Conservation (phyloP, 2,888 invertebrate species). For the Cremastinae sp. region DNA sequence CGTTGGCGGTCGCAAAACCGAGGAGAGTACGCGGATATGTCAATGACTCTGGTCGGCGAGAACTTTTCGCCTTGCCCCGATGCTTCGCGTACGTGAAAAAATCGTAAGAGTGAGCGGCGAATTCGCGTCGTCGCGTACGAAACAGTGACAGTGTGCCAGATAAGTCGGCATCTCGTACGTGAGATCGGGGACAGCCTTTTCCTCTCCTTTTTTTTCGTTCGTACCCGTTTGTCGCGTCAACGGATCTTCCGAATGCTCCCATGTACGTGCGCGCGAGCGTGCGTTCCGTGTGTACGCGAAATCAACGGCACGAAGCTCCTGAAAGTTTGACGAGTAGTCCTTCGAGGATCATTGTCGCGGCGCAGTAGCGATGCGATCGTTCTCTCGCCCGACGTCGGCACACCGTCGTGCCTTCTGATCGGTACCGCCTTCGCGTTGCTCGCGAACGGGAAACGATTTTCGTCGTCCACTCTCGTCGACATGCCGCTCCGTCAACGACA, state of each 20-base stretch:
- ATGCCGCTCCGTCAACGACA: too few relatives aligned
- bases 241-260: constrained; percentile 39
- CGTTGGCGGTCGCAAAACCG: constrained; percentile 73
- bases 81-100: background rate
- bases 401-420: too few relatives aligned
- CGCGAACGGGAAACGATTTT: too few relatives aligned
- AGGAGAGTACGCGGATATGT: constrained; percentile 62
- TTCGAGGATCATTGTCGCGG: too few relatives aligned
- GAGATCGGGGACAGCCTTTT: constrained; percentile 13
- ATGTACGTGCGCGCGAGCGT: background rate
- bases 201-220: background rate
- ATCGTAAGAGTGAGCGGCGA: background rate
- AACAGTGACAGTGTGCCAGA: background rate
- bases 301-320: constrained; percentile 16
- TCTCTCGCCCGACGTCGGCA: too few relatives aligned
- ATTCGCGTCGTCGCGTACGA: background rate
- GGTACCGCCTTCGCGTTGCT: too few relatives aligned
- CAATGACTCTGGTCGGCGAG: constrained; percentile 55
- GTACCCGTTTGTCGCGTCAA: constrained; percentile 37
- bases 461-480: too few relatives aligned
- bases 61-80: background rate
- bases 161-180: too few relatives aligned
- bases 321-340: too few relatives aligned
- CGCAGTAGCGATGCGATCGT: too few relatives aligned
- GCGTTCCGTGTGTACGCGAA: constrained; percentile 13